Evolutionary conservation across 2,797 vertebrate genomes (phyloP), one percentile per base, ranked within the genome.

Genomic region (Sebastes oblongus): DNA sequence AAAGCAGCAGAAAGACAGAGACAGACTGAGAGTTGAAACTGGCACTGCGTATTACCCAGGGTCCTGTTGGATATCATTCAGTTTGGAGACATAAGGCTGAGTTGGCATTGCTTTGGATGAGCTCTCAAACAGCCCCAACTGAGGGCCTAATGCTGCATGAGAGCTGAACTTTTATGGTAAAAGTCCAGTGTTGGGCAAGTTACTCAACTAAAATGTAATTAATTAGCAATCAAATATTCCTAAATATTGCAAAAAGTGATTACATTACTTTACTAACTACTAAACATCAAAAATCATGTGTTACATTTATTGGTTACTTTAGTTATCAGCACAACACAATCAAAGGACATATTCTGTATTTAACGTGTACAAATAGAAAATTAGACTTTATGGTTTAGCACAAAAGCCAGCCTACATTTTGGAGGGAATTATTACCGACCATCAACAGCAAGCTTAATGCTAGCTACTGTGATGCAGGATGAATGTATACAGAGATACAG

Each of bases 11-110:
- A 73, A 56, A 72, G 60, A 69, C 29, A 32, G 68, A 81, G 64
- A 73, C 54, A 78, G 77, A 78, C 73, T 64, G 81, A 39, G 58
- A 54, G 77, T 27, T 65, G 82, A 81, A 80, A 66, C 72, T 91
- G 86, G 88, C 89, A 86, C 50, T 59, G 76, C 18, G 2, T 83
- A 88, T 84, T 84, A 74, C 78, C 89, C 50, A 72, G 90, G 79
- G 87, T 90, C 83, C 87, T 86, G 83, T 86, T 93, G 91, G 88
- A 90, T 72, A 71, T 78, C 78, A 82, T 85, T 93, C 89, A 89
- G 79, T 85, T 84, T 83, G 87, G 80, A 90, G 85, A 81, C 87
- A 89, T 85, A 85, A 80, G 76, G 77, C 82, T 74, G 75, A 61
- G 79, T 25, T 91, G 89, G 90, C 83, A 52, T 39, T 30, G 77